A percentile compares a stretch with the other conserved stretches of the same genome.
Evolutionary conservation across 2,797 vertebrate genomes (phyloP).

Genomic region (Ataeniobius toweri): DNA sequence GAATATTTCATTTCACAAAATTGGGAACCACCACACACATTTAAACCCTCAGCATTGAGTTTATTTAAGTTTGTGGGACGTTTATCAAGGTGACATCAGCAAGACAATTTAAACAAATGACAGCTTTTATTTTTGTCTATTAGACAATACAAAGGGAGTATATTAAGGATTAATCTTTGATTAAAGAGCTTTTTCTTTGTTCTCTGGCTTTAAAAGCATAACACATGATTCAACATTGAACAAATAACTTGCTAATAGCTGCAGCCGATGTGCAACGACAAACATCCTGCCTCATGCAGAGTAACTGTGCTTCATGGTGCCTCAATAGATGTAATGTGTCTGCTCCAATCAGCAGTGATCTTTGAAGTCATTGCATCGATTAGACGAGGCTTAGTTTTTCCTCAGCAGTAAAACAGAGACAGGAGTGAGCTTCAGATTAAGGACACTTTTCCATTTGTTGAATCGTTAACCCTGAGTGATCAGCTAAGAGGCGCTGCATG

Average conservation of each 20-base stretch:
- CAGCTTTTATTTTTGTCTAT: constrained; percentile 35
- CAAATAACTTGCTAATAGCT: background rate
- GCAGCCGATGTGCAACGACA: background rate
- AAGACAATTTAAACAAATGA: constrained; percentile 12
- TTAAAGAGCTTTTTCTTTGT: constrained; percentile 36
- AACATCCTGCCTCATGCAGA: background rate
- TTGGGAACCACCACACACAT: background rate
- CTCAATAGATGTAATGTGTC: background rate
- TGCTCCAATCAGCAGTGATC: background rate
- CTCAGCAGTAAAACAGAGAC: constrained; percentile 21
- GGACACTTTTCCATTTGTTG: background rate
- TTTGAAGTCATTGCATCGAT: background rate
- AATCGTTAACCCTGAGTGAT: constrained; percentile 50
- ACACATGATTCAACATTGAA: background rate
- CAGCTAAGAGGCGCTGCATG: constrained; percentile 41
- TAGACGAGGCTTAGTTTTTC: constrained; percentile 2
- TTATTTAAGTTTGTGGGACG: background rate
- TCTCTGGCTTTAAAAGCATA: constrained; percentile 13
- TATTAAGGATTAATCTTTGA: constrained; percentile 49
- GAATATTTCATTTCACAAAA: background rate
- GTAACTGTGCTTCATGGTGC: background rate
- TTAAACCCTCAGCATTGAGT: background rate
- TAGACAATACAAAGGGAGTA: constrained; percentile 39
- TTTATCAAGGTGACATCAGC: background rate
- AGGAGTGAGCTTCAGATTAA: constrained; percentile 11